These are phyloP conservation scores for Dermolepida albohirtum DNA, from an alignment of 2,888 invertebrate genomes.

Conservation along the genomic window DNA sequence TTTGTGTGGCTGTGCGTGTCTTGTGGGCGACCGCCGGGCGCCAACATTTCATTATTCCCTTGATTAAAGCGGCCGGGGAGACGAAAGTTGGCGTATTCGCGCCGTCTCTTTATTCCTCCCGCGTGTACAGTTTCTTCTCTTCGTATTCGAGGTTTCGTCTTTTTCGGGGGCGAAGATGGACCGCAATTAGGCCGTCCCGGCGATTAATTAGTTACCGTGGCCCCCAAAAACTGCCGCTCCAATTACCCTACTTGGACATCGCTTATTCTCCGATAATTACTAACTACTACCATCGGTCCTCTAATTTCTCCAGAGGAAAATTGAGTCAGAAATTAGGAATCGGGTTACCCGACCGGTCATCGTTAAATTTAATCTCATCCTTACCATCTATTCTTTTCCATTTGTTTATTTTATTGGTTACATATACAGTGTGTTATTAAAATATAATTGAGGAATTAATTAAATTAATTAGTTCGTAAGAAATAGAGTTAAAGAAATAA, in stretches of 20 bases:
- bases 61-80: slow-evolving; percentile 59
- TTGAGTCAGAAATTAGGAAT: slow-evolving; percentile 11
- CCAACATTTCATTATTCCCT: slow-evolving; percentile 65
- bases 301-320: slow-evolving; percentile 28
- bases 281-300: slow-evolving; percentile 15
- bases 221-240: slow-evolving; percentile 23
- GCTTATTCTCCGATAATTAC: slow-evolving; percentile 30
- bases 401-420: no score
- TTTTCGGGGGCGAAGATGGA: slow-evolving; percentile 13
- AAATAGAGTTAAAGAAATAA: no score
- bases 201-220: slow-evolving; percentile 36
- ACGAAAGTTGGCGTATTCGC: slow-evolving; percentile 42
- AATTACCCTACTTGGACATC: slow-evolving; percentile 24
- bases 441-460: no score
- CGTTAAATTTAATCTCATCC: no score
- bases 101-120: slow-evolving; percentile 37
- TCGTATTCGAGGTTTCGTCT: background rate
- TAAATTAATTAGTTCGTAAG: no score
- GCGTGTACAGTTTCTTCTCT: slow-evolving; percentile 17
- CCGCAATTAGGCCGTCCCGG: slow-evolving; percentile 34
- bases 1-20: slow-evolving; percentile 63
- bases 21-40: slow-evolving; percentile 62
- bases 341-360: slow-evolving; percentile 11
- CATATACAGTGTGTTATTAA: no score
- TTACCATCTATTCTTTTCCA: no score